A percentile compares a stretch with the other conserved stretches of the same genome.
Evolutionary conservation across 2,888 invertebrate species (phyloP).

Genomic region (Brachyopa scutellaris): DNA sequence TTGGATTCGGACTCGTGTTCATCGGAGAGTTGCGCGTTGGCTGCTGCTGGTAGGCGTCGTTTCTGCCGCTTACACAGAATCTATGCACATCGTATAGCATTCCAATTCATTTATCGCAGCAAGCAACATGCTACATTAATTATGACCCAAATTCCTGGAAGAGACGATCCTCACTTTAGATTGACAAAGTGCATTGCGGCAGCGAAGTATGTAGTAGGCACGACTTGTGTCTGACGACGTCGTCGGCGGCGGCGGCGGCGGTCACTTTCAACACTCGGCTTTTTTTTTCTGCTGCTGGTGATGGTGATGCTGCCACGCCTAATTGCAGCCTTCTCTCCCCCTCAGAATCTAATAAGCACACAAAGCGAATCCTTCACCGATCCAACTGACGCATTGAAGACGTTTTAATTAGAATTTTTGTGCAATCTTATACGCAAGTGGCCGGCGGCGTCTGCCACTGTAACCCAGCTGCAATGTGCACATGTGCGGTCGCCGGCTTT

Average conservation of each 20-base stretch:
- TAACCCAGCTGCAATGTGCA: slow-evolving; percentile 48
- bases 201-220: slow-evolving; percentile 34
- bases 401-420: slow-evolving; percentile 68
- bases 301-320: slow-evolving; percentile 70
- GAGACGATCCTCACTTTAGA: slow-evolving; percentile 70
- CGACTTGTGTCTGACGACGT: slow-evolving; percentile 42
- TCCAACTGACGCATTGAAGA: slow-evolving; percentile 65
- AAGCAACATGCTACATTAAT: slow-evolving; percentile 82
- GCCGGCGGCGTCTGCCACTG: slow-evolving; percentile 44
- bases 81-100: slow-evolving; percentile 35
- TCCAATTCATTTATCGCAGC: slow-evolving; percentile 74
- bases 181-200: slow-evolving; percentile 64
- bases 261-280: slow-evolving; percentile 69
- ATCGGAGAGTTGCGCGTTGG: slow-evolving; percentile 24
- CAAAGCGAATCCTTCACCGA: slow-evolving; percentile 67
- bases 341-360: slow-evolving; percentile 63
- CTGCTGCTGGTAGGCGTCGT: slow-evolving; percentile 37
- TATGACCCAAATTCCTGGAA: slow-evolving; percentile 82
- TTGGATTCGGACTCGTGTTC: slow-evolving; percentile 41
- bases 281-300: slow-evolving; percentile 17
- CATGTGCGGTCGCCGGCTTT: slow-evolving; percentile 68
- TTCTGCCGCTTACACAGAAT: slow-evolving; percentile 9
- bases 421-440: slow-evolving; percentile 31
- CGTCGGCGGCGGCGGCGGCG: slow-evolving; percentile 35
- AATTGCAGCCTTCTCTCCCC: slow-evolving; percentile 45